Evolutionary conservation across 2,888 invertebrate species (phyloP).

Genomic region (Drosophila rellima): DNA sequence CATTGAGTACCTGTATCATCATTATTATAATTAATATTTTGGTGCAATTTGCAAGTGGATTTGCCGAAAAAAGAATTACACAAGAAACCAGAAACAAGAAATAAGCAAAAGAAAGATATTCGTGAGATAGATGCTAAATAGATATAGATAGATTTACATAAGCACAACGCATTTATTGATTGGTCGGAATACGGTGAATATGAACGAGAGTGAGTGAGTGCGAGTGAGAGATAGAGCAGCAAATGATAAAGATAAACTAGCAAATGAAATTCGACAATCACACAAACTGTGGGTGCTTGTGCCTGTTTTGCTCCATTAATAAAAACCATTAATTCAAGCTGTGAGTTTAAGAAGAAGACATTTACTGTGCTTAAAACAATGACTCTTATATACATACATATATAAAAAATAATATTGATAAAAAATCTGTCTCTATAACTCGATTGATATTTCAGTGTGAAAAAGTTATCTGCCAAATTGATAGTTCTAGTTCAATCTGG

Average conservation of each 20-base stretch:
- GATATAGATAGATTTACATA: conserved; percentile 17
- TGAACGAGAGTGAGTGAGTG: conserved; percentile 22
- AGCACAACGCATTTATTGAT: conserved; percentile 17
- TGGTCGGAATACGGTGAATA: conserved; percentile 18
- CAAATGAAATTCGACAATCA: conserved; percentile 27
- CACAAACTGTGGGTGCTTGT: conserved; percentile 38
- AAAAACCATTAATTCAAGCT: background rate
- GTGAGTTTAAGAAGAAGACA: background rate
- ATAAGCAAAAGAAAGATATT: conserved; percentile 37
- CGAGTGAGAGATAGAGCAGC: conserved; percentile 22
- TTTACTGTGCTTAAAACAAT: conserved; percentile 10
- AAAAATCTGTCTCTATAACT: background rate
- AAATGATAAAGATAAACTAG: conserved; percentile 20
- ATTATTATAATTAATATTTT: conserved; percentile 19
- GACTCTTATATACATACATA: background rate
- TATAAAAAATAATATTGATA: background rate
- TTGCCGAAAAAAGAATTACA: conserved; percentile 26
- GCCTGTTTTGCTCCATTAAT: conserved; percentile 9
- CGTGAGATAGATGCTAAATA: conserved; percentile 38
- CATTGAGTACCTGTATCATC: conserved; percentile 86
- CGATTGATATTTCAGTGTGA: background rate
- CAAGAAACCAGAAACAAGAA: conserved; percentile 32
- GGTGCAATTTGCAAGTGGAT: conserved; percentile 42
- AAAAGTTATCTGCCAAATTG: background rate
- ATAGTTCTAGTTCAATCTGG: background rate